Evolutionary conservation across 2,113 vertebrate species (phyloP).

Genomic region (Columba janthina): DNA sequence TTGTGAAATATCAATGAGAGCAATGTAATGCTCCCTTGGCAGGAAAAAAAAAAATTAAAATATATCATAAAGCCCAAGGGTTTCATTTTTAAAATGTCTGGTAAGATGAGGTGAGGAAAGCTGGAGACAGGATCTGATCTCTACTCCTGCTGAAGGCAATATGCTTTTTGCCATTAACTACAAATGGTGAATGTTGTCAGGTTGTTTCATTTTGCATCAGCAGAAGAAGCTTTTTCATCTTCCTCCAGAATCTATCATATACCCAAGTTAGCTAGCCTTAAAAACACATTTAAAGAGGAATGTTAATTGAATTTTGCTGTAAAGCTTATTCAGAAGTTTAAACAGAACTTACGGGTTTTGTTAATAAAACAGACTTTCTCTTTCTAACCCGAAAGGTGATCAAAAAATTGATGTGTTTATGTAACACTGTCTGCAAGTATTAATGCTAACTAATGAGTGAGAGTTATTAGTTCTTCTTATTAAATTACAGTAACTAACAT

Average conservation of each 20-base stretch:
- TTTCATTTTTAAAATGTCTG: background rate
- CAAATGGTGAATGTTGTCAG: background rate
- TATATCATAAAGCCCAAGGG: background rate
- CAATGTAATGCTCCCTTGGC: background rate
- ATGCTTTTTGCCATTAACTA: background rate
- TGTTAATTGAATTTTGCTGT: background rate
- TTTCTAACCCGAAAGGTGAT: background rate
- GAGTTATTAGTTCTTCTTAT: background rate
- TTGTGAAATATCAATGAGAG: background rate
- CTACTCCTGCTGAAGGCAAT: background rate
- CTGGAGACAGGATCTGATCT: background rate
- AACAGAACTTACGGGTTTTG: background rate
- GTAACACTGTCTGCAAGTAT: background rate
- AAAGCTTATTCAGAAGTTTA: background rate
- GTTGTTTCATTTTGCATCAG: background rate
- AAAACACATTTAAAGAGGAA: background rate
- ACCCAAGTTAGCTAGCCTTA: background rate
- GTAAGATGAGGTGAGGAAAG: background rate
- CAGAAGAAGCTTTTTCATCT: background rate
- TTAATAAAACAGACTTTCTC: background rate
- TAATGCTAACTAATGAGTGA: background rate
- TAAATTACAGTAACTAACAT: background rate
- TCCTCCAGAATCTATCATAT: background rate
- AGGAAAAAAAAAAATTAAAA: background rate
- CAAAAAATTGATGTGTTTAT: background rate